phyloP scores from a whole-genome alignment of 2,797 vertebrate species.

The Chloroceryle amazona region DNA sequence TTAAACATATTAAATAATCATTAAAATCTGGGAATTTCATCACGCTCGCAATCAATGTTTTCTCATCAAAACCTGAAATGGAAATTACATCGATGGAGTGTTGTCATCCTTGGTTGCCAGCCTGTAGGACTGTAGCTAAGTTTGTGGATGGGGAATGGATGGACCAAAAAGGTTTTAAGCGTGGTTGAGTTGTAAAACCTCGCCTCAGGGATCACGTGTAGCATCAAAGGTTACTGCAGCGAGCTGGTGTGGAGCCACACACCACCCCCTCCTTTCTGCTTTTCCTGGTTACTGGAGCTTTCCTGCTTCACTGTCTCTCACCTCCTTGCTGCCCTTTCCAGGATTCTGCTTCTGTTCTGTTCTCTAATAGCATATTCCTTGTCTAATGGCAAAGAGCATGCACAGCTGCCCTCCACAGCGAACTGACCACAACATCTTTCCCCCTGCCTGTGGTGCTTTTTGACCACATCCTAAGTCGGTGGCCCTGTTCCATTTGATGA shows the following conservation, averaged over 20 bases:
- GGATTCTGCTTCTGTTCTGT: not conserved
- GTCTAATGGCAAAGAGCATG: not conserved
- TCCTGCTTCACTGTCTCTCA: not conserved
- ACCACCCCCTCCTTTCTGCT: not conserved
- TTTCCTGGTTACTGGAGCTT: not conserved
- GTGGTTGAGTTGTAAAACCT: not conserved
- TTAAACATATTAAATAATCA: not conserved
- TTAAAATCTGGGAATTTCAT: not conserved
- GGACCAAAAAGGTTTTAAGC: not conserved
- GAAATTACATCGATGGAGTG: not conserved
- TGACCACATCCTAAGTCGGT: not conserved
- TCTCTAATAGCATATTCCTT: not conserved
- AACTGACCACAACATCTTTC: not conserved
- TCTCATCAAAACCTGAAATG: not conserved
- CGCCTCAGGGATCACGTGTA: rapidly evolving
- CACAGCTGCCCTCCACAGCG: not conserved
- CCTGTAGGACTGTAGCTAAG: not conserved
- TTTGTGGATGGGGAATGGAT: not conserved
- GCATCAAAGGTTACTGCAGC: not conserved
- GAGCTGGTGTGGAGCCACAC: not conserved
- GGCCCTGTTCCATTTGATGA: not conserved
- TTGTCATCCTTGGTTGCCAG: not conserved
- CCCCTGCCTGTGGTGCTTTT: not conserved
- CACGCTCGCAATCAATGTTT: rapidly evolving
- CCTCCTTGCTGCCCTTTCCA: not conserved